Base-by-base conservation (phyloP, 2,888 invertebrate genomes). In the Leucophenga montana region DNA sequence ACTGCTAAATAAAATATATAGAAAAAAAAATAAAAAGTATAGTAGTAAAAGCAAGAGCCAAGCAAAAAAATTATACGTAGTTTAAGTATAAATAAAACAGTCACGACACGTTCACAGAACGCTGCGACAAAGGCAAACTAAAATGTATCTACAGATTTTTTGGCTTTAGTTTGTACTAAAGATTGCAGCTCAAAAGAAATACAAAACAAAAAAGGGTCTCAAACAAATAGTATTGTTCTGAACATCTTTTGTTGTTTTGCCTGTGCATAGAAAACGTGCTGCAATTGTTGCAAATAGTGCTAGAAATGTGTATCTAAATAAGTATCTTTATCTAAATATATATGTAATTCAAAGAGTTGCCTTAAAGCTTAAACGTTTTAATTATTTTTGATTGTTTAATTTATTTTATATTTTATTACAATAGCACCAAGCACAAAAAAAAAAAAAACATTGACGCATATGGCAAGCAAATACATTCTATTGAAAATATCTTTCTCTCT, bases 31-130 rank as follows among this genome's bases (percentile, higher is more conserved):
- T n/a, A n/a, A n/a, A n/a, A n/a, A n/a, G n/a, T n/a, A n/a, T n/a
- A n/a, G n/a, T n/a, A n/a, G n/a, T n/a, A n/a, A n/a, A n/a, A 48
- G 13, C 27, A 57, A 27, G n/a, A 57, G n/a, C 27, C 11, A 22
- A 31, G n/a, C 22, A 8, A 64, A 22, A 22, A 22, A 22, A 48
- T 22, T 2, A 5, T 46, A 48, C 44, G 14, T 46, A 44, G 20
- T 46, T 11, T 62, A 20, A 33, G 61, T 13, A 39, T 61, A 44
- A 61, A 61, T 61, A 39, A 61, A 61, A 39, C 39, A 61, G 61
- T 61, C 61, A 61, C 61, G 61, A 61, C 61, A 61, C 61, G 61
- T 61, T 61, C 57, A 18, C n/a, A n/a, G n/a, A 39, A 20, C 53
- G n/a, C n/a, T 59, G 44, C 33, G 31, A 57, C n/a, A 31, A 57